Evolutionary conservation across 2,797 vertebrate species (phyloP).

Genomic region (Anas flavirostris): DNA sequence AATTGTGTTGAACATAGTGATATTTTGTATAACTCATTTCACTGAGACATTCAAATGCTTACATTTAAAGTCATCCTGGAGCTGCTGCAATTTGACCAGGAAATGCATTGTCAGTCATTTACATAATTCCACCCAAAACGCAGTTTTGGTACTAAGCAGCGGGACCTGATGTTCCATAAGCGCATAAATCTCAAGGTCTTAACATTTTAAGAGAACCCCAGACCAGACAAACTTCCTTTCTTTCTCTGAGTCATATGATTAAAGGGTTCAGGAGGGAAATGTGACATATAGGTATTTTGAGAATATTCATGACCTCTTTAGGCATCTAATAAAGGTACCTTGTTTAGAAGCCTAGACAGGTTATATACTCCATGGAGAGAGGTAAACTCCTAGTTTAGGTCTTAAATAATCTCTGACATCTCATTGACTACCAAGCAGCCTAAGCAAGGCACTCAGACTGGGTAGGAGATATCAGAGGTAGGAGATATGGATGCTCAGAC

Average conservation of each 20-base stretch:
- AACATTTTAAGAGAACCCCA: background rate
- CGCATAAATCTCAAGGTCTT: background rate
- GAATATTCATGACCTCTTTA: constrained; percentile 1
- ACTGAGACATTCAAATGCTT: background rate
- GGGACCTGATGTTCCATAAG: background rate
- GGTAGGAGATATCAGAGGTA: background rate
- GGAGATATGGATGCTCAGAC: background rate
- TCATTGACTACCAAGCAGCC: background rate
- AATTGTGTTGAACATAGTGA: background rate
- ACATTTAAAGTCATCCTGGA: background rate
- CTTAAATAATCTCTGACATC: background rate
- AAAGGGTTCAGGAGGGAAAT: background rate
- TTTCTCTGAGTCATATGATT: background rate
- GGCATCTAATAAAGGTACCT: background rate
- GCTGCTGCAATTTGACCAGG: background rate
- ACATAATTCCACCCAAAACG: background rate
- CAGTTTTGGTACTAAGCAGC: background rate
- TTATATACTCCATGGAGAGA: background rate
- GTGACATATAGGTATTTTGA: background rate
- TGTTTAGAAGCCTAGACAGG: background rate
- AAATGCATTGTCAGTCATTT: background rate
- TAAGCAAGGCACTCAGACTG: background rate
- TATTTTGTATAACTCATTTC: background rate
- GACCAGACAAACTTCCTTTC: background rate
- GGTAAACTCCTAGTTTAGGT: background rate